Base-by-base conservation (phyloP, 2,797 vertebrate species). In the Characodon lateralis region DNA sequence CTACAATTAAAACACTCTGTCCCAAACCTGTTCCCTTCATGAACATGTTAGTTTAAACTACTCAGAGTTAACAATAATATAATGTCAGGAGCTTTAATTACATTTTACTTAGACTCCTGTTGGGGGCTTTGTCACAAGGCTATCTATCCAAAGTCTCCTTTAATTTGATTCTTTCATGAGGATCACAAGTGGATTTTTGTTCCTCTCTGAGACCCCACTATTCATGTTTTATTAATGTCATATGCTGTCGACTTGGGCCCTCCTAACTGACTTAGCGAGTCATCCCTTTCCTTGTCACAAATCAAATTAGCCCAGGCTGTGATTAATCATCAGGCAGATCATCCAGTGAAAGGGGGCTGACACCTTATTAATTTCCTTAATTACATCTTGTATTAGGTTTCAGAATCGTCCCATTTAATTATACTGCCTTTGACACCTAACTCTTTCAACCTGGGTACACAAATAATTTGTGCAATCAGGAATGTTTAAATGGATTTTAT, bases 321-420 rank as follows among this genome's bases (percentile, higher is more conserved):
- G 92, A 96, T 96, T 96, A 96, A 96, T 96, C 95, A 95, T 94
- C 89, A 85, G 88, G 81, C 84, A 74, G 87, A 89, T 93, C 85
- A 90, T 78, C 89, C 83, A 85, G 86, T 92, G 92, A 94, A 94
- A 94, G 81, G 88, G 89, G 91, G 90, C 88, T 93, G 95, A 94
- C 95, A 95, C 95, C 95, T 95, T 95, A 95, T 96, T 95, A 93
- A 94, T 95, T 95, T 95, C 87, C 93, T 95, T 96, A 96, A 96
- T 96, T 95, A 95, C 89, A 94, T 94, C 93, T 95, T 92, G 94
- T 94, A 96, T 95, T 94, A 95, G 91, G 91, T 94, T 94, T 95
- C 89, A 85, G 90, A 95, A 91, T 95, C 85, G 70, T 94, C 91
- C 89, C 74, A 71, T 93, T 91, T 95, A 94, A 96, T 96, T 94